phyloP scores from a whole-genome alignment of 2,113 vertebrate genomes.

The Psophia crepitans region DNA sequence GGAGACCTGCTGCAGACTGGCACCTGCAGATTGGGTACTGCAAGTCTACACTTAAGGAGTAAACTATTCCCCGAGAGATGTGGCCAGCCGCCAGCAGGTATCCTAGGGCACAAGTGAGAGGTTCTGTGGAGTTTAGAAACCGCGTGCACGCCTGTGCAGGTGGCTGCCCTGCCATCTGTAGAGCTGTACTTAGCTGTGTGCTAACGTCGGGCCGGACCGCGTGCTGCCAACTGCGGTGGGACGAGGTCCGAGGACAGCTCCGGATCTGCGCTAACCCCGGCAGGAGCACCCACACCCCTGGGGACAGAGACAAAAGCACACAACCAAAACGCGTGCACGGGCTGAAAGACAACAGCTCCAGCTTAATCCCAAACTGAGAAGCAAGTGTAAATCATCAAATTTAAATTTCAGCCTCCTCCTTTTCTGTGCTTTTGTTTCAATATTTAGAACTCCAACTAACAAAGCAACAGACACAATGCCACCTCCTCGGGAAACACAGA shows the following conservation, averaged over 20 bases:
- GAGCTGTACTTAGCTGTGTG: background rate
- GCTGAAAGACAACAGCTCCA: background rate
- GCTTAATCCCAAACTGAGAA: background rate
- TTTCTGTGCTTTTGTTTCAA: conserved; percentile 13
- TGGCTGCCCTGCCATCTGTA: background rate
- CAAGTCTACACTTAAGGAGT: background rate
- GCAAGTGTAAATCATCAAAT: background rate
- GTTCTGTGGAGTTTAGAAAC: background rate
- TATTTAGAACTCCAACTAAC: conserved; percentile 15
- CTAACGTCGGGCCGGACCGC: background rate
- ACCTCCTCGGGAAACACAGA: conserved; percentile 2
- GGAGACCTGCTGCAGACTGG: background rate
- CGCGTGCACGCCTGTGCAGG: fast-evolving
- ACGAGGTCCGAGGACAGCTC: background rate
- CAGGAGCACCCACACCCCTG: background rate
- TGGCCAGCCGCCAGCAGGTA: background rate
- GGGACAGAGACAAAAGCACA: background rate
- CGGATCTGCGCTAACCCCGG: too few relatives aligned
- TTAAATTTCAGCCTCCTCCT: background rate
- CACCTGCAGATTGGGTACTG: background rate
- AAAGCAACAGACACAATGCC: conserved; percentile 48
- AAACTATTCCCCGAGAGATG: fast-evolving
- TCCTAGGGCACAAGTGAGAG: background rate
- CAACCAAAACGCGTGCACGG: fast-evolving
- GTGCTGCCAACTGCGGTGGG: background rate